phyloP scores from a whole-genome alignment of 2,797 vertebrate species.

The Lagodon rhomboides region DNA sequence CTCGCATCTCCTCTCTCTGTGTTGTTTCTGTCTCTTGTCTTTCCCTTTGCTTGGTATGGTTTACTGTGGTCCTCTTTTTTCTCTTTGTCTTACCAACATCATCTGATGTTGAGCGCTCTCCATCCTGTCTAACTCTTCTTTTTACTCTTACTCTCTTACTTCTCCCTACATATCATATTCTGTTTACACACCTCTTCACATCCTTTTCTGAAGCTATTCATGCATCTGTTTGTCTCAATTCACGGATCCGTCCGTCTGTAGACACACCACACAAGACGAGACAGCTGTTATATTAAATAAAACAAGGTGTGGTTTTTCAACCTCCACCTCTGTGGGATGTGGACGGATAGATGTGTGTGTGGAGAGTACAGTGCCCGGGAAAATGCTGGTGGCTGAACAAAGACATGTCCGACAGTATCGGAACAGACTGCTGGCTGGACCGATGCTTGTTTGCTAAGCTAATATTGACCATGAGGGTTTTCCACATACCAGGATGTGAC shows the following conservation, averaged over 20 bases:
- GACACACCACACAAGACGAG: not conserved
- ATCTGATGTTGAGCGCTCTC: not conserved
- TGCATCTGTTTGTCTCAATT: not conserved
- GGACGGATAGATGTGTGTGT: conserved; percentile 40
- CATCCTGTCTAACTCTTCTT: not conserved
- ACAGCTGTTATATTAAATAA: conserved; percentile 20
- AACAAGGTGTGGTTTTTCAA: conserved; percentile 13
- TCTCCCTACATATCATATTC: not conserved
- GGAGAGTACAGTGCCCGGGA: not conserved
- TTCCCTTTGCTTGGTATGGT: conserved; percentile 10
- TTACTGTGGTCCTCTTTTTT: conserved; percentile 5
- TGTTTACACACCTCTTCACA: conserved; percentile 1
- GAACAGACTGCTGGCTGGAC: conserved; percentile 27
- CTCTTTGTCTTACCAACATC: conserved; percentile 13
- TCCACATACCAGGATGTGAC: conserved; percentile 64
- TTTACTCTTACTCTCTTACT: not conserved
- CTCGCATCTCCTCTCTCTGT: conserved; percentile 39
- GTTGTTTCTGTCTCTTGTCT: conserved; percentile 18
- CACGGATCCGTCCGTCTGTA: not conserved
- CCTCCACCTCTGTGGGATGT: conserved; percentile 21
- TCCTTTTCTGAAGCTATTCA: not conserved
- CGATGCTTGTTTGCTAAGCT: conserved; percentile 67
- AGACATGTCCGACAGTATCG: conserved; percentile 39
- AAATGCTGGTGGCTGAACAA: conserved; percentile 34
- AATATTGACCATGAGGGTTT: conserved; percentile 69